Conservation (phyloP, 2,797 vertebrate genomes). For the Chaetodon trifasciatus region DNA sequence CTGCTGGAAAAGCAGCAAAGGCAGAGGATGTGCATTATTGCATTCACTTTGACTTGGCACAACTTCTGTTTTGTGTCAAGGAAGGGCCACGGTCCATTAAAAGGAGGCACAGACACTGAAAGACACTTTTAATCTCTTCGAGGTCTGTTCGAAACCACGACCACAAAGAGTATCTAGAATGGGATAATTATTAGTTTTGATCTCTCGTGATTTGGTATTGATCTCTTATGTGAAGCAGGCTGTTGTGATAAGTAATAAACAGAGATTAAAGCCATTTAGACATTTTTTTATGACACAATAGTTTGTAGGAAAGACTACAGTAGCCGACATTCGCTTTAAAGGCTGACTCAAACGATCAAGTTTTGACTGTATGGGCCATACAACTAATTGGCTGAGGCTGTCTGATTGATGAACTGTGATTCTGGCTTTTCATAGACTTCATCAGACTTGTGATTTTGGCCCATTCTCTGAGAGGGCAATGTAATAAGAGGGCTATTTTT, state of each 20-base stretch:
- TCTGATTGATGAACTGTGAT: slow-evolving; percentile 52
- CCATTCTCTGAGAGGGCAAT: slow-evolving; percentile 50
- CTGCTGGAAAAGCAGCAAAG: slow-evolving; percentile 2
- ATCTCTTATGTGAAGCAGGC: slow-evolving; percentile 54
- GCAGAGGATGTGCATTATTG: background rate
- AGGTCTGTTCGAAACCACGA: slow-evolving; percentile 35
- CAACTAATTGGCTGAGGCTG: slow-evolving; percentile 36
- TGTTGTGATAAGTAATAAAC: slow-evolving; percentile 50
- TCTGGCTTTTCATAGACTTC: slow-evolving; percentile 56
- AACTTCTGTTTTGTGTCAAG: slow-evolving; percentile 20
- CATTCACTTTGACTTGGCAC: slow-evolving; percentile 11
- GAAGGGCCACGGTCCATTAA: slow-evolving; percentile 11
- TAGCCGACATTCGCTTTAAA: slow-evolving; percentile 28
- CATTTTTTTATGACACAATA: slow-evolving; percentile 19
- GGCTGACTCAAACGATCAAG: slow-evolving; percentile 54
- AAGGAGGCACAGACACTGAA: slow-evolving; percentile 14
- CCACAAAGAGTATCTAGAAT: slow-evolving; percentile 40
- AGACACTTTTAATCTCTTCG: slow-evolving; percentile 21
- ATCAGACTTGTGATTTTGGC: slow-evolving; percentile 52
- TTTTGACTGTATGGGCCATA: slow-evolving; percentile 30
- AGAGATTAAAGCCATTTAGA: slow-evolving; percentile 48
- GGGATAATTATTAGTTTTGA: slow-evolving; percentile 63
- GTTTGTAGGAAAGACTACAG: slow-evolving; percentile 12
- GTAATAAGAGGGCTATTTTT: slow-evolving; percentile 60
- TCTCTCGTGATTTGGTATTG: slow-evolving; percentile 68